Evolutionary conservation across 2,113 vertebrate species (phyloP), one percentile per base, ranked within the genome.

Genomic region (Perccottus glenii): DNA sequence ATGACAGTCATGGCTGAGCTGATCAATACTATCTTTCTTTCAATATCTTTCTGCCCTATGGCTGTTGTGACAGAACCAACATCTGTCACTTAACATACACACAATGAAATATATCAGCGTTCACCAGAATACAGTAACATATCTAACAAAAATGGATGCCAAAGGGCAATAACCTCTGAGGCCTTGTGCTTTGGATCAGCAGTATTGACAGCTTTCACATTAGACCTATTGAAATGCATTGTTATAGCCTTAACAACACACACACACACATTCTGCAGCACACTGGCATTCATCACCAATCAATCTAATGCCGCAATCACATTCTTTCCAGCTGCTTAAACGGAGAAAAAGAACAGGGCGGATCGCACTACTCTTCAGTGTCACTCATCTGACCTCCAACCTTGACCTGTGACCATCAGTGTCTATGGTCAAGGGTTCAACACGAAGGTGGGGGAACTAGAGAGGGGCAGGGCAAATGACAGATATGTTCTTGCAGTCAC

Each of bases 401-500:
- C 83, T 82, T 94, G 94, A 96, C 94, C 95, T 93, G 80, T 88
- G 91, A 93, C 93, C 70, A 93, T 46, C 59, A 75, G 80, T 81
- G 92, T 93, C 94, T 89, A 91, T 86, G 92, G 92, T 90, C 89
- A 90, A 93, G 89, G 91, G 92, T 85, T 87, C 66, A 82, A 19
- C 84, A 81, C 44, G 86, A 83, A 88, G 90, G 90, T 93, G 91
- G 49, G 65, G 64, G 16, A 16, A 27, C 32, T 7, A 50, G 11
- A 15, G 36, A 92, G 90, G 91, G 90, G 27, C 19, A 94, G 94
- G 11, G 50, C 50, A 33, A 52, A 11, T 94, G 90, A 92, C 79
- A 92, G 94, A 94, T 92, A 86, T 88, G 75, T 88, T 87, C 71
- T 88, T 90, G 93, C 91, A 89, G 95, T 95, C 94, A 95, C 90